Evolutionary conservation across 2,888 invertebrate species (phyloP), one percentile per base, ranked within the genome.

Genomic region (Melieria crassipennis): DNA sequence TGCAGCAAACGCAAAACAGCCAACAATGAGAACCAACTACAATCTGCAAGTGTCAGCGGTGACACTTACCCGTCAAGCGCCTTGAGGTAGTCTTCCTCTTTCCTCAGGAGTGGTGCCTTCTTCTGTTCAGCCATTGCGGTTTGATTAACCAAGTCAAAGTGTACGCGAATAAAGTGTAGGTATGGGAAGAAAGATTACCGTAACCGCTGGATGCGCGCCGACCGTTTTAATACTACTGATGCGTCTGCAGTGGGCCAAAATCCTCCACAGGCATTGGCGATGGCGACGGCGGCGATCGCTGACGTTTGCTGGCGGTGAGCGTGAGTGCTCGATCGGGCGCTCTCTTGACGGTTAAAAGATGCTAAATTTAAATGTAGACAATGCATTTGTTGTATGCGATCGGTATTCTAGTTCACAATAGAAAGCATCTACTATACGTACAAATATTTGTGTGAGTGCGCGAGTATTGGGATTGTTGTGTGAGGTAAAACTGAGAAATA

Each of bases 71-170:
- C 86, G 52, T 84, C 84, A 13, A 87, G 78, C 72, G 83, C 86
- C 79, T 86, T 87, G 60, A 85, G 79, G 71, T 80, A 86, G 73
- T 86, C 86, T 76, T 85, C 86, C 75, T 86, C 86, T 77, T 84
- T 85, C 75, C 77, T 87, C 69, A 86, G 78, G 69, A 86, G 81
- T 71, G 86, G 87, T 76, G 87, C 86, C 80, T 86, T 86, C 79
- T 86, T 86, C 77, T 87, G 86, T 78, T 86, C 86, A 74, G 86
- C 85, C 85, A 86, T 86, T 78, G 30, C 3, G 30, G 30, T 30
- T 30, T 30, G 30, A 67, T 78, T 30, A 30, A 30, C 30, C 1
- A 30, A 30, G 30, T 30, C 30, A 30, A 16, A 16, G 16, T 16
- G 16, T 16, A 16, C 16, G 16, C 16, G 16, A 16, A 16, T 16